Conservation (phyloP, 2,888 invertebrate species). For the Callimorpha dominula region DNA sequence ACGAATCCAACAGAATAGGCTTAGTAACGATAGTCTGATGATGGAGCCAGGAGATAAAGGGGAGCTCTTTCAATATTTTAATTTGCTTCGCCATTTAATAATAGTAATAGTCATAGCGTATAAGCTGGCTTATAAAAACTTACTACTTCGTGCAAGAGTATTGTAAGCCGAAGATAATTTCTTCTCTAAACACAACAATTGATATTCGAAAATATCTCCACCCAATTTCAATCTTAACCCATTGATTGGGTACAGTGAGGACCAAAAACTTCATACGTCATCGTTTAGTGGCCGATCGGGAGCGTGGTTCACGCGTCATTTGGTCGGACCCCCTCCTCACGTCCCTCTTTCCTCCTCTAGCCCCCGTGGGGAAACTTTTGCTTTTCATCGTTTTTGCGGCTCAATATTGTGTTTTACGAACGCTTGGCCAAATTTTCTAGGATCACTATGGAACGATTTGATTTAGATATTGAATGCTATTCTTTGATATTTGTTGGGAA, state of each 20-base stretch:
- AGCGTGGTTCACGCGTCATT: constrained; percentile 60
- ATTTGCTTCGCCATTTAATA: too few relatives aligned
- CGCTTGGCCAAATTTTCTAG: constrained; percentile 46
- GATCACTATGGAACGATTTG: constrained; percentile 43
- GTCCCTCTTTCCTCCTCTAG: neutral
- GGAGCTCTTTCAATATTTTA: too few relatives aligned
- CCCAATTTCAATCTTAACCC: constrained; percentile 38
- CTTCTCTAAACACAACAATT: neutral
- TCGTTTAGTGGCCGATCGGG: constrained; percentile 56
- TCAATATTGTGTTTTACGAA: constrained; percentile 56
- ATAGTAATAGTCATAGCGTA: too few relatives aligned
- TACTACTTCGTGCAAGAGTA: too few relatives aligned
- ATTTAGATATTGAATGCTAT: constrained; percentile 48
- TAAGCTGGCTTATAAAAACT: too few relatives aligned
- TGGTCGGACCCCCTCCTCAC: constrained; percentile 25
- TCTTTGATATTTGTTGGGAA: constrained; percentile 21
- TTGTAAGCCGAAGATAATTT: neutral
- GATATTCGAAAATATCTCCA: constrained; percentile 29
- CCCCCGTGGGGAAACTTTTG: constrained; percentile 43
- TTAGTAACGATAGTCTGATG: too few relatives aligned
- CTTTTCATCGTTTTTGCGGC: constrained; percentile 53
- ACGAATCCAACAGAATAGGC: too few relatives aligned
- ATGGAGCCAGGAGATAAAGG: too few relatives aligned
- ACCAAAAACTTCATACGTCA: constrained; percentile 59
- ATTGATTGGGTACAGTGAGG: constrained; percentile 45